These are phyloP conservation scores for Corythornis leucogaster DNA, from an alignment of 2,797 vertebrate species.

Conservation along the genomic window DNA sequence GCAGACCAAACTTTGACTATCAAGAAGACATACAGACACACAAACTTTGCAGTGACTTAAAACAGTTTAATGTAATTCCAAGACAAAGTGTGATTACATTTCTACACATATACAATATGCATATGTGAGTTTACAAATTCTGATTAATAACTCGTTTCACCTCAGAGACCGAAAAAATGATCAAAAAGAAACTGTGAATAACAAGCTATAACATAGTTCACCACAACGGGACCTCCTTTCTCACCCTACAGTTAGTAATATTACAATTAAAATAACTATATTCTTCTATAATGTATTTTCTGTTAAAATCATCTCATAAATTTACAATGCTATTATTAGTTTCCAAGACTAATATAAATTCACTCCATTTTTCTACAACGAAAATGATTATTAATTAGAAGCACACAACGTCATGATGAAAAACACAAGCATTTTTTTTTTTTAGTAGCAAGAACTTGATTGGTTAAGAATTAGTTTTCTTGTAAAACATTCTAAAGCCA, in stretches of 20 bases:
- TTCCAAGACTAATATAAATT: conserved; percentile 99
- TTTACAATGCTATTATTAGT: conserved; percentile 98
- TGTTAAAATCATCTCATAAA: conserved; percentile 98
- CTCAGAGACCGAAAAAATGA: conserved; percentile 99
- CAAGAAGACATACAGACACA: neutral
- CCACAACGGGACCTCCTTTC: conserved; percentile 93
- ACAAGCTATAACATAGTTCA: conserved; percentile 99
- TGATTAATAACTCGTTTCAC: conserved; percentile 99
- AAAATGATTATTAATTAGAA: conserved; percentile 99
- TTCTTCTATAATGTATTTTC: conserved; percentile 97
- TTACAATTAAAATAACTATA: conserved; percentile 99
- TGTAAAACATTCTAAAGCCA: conserved; percentile 99
- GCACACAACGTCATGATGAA: conserved; percentile 98
- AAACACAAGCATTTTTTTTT: conserved; percentile 91
- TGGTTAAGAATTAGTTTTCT: conserved; percentile 96
- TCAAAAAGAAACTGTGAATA: conserved; percentile 99
- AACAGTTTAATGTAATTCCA: conserved; percentile 99
- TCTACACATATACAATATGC: conserved; percentile 99
- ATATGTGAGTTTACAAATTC: conserved; percentile 99
- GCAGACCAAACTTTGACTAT: neutral
- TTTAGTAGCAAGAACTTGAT: conserved; percentile 95
- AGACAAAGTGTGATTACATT: conserved; percentile 99
- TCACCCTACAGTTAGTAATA: conserved; percentile 99
- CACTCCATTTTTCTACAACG: conserved; percentile 99
- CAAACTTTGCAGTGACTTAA: conserved; percentile 89